A percentile compares a stretch with the other conserved stretches of the same genome.
Conservation (phyloP, 2,113 vertebrate species). For the Chloroceryle aenea region DNA sequence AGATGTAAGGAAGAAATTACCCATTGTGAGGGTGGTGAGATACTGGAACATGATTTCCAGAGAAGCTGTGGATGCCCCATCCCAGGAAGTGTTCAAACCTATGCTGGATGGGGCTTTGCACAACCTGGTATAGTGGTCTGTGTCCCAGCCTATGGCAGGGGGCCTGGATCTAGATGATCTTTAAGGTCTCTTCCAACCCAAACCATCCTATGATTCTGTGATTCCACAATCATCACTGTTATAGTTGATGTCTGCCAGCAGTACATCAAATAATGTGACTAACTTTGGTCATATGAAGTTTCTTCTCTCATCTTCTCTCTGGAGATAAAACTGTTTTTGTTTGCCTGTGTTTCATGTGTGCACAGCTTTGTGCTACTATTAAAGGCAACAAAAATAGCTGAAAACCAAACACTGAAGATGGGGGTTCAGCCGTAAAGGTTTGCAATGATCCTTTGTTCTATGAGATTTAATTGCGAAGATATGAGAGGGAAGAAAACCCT, state of each 20-base stretch:
- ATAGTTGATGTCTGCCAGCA: background rate
- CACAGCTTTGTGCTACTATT: background rate
- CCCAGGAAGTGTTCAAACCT: no score
- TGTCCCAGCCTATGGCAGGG: background rate
- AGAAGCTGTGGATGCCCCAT: no score
- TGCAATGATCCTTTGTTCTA: background rate
- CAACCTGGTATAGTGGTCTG: background rate
- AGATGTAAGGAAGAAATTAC: no score
- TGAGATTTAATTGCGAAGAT: background rate
- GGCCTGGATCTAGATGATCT: background rate
- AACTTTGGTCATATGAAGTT: background rate
- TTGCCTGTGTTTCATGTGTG: background rate
- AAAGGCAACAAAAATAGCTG: background rate
- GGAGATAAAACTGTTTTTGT: background rate
- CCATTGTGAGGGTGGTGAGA: no score
- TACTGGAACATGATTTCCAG: no score
- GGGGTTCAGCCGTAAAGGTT: background rate
- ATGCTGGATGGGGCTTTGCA: no score
- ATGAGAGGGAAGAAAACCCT: background rate
- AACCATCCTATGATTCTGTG: background rate
- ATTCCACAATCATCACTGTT: background rate
- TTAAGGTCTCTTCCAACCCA: background rate
- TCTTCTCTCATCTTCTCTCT: accelerated
- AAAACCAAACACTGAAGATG: background rate
- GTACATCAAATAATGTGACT: background rate